Percentiles rank a stretch among this genome's conserved stretches.
These are phyloP conservation scores for Tiaroga cobitis DNA, from an alignment of 2,797 vertebrate species.

Conservation along the genomic window DNA sequence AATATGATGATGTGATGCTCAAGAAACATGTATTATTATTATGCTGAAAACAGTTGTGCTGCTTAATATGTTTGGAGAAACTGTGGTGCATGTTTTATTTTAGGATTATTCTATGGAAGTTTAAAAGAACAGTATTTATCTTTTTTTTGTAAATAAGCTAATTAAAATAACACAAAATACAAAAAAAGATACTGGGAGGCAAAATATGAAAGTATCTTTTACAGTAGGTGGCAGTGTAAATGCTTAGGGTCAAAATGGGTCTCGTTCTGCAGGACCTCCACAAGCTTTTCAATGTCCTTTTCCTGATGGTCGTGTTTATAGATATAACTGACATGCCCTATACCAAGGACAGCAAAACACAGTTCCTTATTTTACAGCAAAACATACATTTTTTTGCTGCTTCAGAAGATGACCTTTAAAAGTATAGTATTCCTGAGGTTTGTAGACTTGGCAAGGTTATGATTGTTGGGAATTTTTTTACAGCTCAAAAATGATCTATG, in stretches of 20 bases:
- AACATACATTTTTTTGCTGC: slow-evolving; percentile 18
- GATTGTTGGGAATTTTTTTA: slow-evolving; percentile 26
- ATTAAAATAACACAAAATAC: neutral
- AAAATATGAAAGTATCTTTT: slow-evolving; percentile 65
- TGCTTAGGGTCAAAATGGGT: slow-evolving; percentile 73
- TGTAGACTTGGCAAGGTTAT: slow-evolving; percentile 46
- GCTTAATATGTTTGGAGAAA: neutral
- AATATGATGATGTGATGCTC: neutral
- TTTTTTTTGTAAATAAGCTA: neutral
- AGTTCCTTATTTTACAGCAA: slow-evolving; percentile 31
- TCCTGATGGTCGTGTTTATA: slow-evolving; percentile 80
- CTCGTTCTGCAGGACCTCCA: slow-evolving; percentile 77
- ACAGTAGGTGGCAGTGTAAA: slow-evolving; percentile 68
- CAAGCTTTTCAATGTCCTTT: slow-evolving; percentile 76
- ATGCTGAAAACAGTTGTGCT: neutral
- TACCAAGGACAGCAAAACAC: slow-evolving; percentile 66
- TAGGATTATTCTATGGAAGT: neutral
- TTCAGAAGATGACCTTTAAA: slow-evolving; percentile 41
- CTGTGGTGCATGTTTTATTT: neutral
- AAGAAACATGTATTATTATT: too few species aligned
- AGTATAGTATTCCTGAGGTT: slow-evolving; percentile 39
- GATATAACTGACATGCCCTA: slow-evolving; percentile 78
- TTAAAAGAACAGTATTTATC: neutral
- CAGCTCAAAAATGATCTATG: slow-evolving; percentile 43
- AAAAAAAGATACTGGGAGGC: neutral